phyloP scores from a whole-genome alignment of 1,140 invertebrate species.

The Nasonia vitripennis region DNA sequence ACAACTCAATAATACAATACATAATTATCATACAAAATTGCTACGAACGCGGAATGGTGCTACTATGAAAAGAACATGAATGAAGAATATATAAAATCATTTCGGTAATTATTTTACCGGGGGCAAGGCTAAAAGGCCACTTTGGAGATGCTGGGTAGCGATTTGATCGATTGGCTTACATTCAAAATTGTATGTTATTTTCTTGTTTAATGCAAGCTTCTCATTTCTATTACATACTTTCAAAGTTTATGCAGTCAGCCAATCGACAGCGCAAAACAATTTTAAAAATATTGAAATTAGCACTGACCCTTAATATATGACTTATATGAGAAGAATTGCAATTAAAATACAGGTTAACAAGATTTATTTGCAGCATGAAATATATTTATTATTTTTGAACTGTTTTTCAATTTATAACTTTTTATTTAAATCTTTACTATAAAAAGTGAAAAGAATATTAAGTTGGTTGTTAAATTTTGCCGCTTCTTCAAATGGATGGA shows the following conservation, averaged over 20 bases:
- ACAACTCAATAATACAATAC: conserved; percentile 47
- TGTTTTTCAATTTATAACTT: conserved; percentile 28
- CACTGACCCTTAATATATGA: conserved; percentile 49
- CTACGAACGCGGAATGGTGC: conserved; percentile 42
- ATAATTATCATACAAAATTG: conserved; percentile 48
- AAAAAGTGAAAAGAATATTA: conserved; percentile 43
- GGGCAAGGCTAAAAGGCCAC: conserved; percentile 47
- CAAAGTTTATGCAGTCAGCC: conserved; percentile 4
- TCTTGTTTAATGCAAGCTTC: conserved; percentile 23
- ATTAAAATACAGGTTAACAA: conserved; percentile 42
- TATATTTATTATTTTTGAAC: conserved; percentile 39
- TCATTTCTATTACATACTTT: conserved; percentile 7
- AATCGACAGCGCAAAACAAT: conserved; percentile 8
- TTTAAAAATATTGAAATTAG: conserved; percentile 49
- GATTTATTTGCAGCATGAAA: conserved; percentile 44
- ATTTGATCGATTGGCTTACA: conserved; percentile 19
- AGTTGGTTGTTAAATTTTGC: conserved; percentile 19
- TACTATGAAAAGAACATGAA: conserved; percentile 24
- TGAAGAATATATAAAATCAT: conserved; percentile 26
- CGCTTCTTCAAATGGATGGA: conserved; percentile 44
- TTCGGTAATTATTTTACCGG: conserved; percentile 34
- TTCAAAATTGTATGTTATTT: conserved; percentile 9
- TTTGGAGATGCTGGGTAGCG: conserved; percentile 47
- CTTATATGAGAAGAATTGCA: conserved; percentile 55
- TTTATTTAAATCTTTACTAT: conserved; percentile 13